These are phyloP conservation scores for Octodon degus DNA, from an alignment of 2,113 vertebrate species.

Conservation along the genomic window DNA sequence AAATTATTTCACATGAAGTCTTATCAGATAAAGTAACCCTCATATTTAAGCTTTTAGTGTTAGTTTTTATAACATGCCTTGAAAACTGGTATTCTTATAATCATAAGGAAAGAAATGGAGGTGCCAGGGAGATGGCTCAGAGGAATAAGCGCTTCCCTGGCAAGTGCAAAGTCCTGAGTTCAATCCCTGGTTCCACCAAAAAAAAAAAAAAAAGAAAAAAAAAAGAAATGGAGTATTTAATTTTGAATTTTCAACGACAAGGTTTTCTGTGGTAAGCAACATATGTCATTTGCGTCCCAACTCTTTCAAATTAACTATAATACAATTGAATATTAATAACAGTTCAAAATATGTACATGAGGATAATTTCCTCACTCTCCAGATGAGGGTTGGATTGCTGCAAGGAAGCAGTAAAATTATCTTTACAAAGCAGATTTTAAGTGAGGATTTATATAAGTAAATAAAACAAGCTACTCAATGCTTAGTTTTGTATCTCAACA, in stretches of 20 bases:
- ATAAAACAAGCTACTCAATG: conserved; percentile 51
- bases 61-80: conserved; percentile 37
- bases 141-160: too few relatives aligned
- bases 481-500: conserved; percentile 54
- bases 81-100: conserved; percentile 28
- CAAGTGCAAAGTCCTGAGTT: too few relatives aligned
- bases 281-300: conserved; percentile 53
- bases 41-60: conserved; percentile 49
- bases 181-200: too few relatives aligned
- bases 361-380: conserved; percentile 55
- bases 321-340: conserved; percentile 49
- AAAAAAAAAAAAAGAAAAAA: too few relatives aligned
- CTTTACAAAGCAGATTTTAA: conserved; percentile 73
- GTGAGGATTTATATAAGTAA: conserved; percentile 29
- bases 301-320: conserved; percentile 55
- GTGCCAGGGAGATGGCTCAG: too few relatives aligned
- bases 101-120: conserved; percentile 10
- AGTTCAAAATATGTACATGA: conserved; percentile 18
- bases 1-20: conserved; percentile 29
- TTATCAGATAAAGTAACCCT: neutral
- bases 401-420: conserved; percentile 63
- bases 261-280: conserved; percentile 62
- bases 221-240: too few relatives aligned
- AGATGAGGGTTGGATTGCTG: conserved; percentile 59
- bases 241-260: conserved; percentile 53